Base-by-base conservation (phyloP, 2,113 vertebrate genomes). In the Sylvicapra grimmia region DNA sequence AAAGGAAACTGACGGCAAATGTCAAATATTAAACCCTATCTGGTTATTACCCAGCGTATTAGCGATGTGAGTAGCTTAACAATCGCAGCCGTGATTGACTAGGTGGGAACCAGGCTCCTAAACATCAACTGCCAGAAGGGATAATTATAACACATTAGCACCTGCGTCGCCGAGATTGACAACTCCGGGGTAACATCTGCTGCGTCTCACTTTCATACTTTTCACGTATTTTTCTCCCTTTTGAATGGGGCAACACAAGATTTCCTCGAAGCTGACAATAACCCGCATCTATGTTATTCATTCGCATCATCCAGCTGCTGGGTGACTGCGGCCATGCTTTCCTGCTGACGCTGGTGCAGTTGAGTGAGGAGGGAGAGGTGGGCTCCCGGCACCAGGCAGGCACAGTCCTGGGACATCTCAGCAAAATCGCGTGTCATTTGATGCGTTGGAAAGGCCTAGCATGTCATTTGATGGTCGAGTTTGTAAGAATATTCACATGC, bases 131-230 rank as follows among this genome's bases (percentile, higher is more conserved):
- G 98, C 98, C 99, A 98, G 98, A 99, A 99, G 98, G 98, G 99
- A 98, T 99, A 99, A 99, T 99, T 99, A 99, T 98, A 99, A 98
- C 99, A 98, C 99, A 99, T 99, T 99, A 99, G 98, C 99, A 99
- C 99, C 99, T 99, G 99, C 99, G 99, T 98, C 98, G 98, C 98
- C 97, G 98, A 99, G 99, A 99, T 98, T 99, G 99, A 99, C 99
- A 99, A 97, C 98, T 97, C 97, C 97, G 98, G 98, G 96, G 98
- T 99, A 98, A 99, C 99, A 99, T 99, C 99, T 99, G 99, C 99
- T 98, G 98, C 97, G 98, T 98, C 98, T 99, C 98, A 98, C 98
- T 99, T 98, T 98, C 98, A 98, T 98, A 98, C 98, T 98, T 98
- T 97, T 97, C 98, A 47, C 96, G 92, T 94, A 13, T 96, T 98